Evolutionary conservation across 2,888 invertebrate species (phyloP).

Genomic region (Drosophila limbata): DNA sequence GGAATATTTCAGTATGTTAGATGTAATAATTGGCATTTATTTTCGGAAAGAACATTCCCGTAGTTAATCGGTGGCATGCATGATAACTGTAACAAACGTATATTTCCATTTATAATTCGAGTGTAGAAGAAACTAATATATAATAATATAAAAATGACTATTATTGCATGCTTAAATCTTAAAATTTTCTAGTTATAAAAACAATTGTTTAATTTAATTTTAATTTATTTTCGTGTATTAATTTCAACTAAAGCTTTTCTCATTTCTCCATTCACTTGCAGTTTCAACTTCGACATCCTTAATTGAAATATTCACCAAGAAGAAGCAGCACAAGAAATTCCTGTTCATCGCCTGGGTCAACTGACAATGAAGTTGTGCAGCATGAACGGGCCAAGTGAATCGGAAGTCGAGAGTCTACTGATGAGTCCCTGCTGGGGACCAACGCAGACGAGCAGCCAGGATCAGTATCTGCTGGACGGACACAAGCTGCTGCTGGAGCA

Average conservation of each 20-base stretch:
- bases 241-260: not conserved
- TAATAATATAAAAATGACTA: too few species aligned
- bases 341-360: slow-evolving; percentile 61
- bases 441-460: slow-evolving; percentile 85
- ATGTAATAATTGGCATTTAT: too few species aligned
- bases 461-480: slow-evolving; percentile 87
- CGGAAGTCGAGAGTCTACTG: slow-evolving; percentile 90
- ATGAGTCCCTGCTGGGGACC: slow-evolving; percentile 90
- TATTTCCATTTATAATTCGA: too few species aligned
- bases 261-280: slow-evolving; percentile 17
- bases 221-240: too few species aligned
- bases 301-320: slow-evolving; percentile 5
- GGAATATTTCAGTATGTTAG: too few species aligned
- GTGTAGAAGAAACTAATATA: too few species aligned
- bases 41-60: too few species aligned
- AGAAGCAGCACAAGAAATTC: slow-evolving; percentile 42
- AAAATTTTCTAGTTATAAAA: too few species aligned
- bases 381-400: slow-evolving; percentile 86
- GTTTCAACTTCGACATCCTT: slow-evolving; percentile 14
- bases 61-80: too few species aligned
- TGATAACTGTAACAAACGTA: too few species aligned
- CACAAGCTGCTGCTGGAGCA: slow-evolving; percentile 87
- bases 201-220: too few species aligned
- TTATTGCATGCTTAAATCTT: too few species aligned
- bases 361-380: slow-evolving; percentile 88